A percentile compares a stretch with the other conserved stretches of the same genome.
Evolutionary conservation across 2,888 invertebrate species (phyloP).

Genomic region (Melitaea athalia): DNA sequence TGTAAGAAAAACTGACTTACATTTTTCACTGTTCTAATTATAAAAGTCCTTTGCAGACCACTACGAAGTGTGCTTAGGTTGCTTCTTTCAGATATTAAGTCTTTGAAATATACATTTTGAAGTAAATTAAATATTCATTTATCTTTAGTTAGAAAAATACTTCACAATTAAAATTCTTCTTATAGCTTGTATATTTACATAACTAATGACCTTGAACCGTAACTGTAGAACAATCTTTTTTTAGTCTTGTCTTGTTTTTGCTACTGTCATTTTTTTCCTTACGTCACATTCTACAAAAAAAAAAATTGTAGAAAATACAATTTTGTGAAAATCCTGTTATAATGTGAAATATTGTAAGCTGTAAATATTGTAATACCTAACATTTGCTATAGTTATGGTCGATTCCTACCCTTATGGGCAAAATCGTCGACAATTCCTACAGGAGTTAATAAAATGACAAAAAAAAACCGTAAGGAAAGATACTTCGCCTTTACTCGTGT

Average conservation of each 20-base stretch:
- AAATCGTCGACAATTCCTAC: neutral
- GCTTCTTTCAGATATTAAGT: neutral
- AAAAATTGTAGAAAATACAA: too few relatives aligned
- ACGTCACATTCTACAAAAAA: too few relatives aligned
- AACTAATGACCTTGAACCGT: too few relatives aligned
- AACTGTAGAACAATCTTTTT: too few relatives aligned
- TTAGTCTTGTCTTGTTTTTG: too few relatives aligned
- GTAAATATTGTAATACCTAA: neutral
- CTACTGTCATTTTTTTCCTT: too few relatives aligned
- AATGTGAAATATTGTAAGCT: too few relatives aligned
- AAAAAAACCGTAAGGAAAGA: slow-evolving; percentile 2
- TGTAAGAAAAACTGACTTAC: neutral
- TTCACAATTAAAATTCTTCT: too few relatives aligned
- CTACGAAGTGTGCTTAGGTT: neutral
- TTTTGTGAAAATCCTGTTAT: too few relatives aligned
- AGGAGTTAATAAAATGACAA: neutral
- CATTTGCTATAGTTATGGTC: neutral
- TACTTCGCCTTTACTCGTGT: neutral
- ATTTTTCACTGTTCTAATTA: neutral
- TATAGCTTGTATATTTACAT: too few relatives aligned
- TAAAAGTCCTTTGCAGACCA: neutral
- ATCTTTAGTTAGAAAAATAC: too few relatives aligned
- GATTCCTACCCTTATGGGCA: neutral
- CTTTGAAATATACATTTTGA: neutral
- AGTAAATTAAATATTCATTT: too few relatives aligned